Evolutionary conservation across 2,113 vertebrate species (phyloP).

Genomic region (Hippoglossus stenolepis): DNA sequence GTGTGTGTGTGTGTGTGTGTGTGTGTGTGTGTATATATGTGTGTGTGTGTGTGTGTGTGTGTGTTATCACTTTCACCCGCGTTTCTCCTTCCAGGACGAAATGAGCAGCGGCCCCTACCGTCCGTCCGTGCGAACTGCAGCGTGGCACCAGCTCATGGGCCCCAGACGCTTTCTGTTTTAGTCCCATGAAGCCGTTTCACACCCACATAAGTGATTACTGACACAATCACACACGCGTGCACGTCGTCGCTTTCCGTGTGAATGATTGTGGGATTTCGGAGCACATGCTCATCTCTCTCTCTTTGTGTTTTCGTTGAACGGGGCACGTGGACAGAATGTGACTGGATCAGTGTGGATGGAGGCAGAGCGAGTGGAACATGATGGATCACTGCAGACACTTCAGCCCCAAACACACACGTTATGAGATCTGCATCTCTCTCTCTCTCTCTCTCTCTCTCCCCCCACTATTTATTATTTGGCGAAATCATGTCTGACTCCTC

Average conservation of each 20-base stretch:
- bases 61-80: constrained; percentile 1
- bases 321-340: neutral
- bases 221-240: constrained; percentile 15
- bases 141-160: constrained; percentile 8
- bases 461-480: constrained; percentile 30
- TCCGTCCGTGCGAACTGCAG: constrained; percentile 32
- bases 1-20: neutral
- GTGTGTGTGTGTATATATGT: neutral
- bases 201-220: constrained; percentile 37
- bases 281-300: neutral
- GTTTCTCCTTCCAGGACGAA: constrained; percentile 51
- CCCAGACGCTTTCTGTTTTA: constrained; percentile 24
- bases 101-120: constrained; percentile 82
- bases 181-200: constrained; percentile 53
- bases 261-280: constrained; percentile 19
- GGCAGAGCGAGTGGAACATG: constrained; percentile 36
- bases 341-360: constrained; percentile 12
- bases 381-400: constrained; percentile 51
- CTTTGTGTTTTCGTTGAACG: neutral
- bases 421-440: constrained; percentile 5
- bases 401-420: constrained; percentile 22
- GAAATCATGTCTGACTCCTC: constrained; percentile 68
- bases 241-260: constrained; percentile 18
- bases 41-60: neutral
- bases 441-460: constrained; percentile 12